A percentile compares a stretch with the other conserved stretches of the same genome.
These are phyloP conservation scores for Stichopus chloronotus DNA, from an alignment of 35 echinoderm and acorn worm genomes.

Conservation along the genomic window DNA sequence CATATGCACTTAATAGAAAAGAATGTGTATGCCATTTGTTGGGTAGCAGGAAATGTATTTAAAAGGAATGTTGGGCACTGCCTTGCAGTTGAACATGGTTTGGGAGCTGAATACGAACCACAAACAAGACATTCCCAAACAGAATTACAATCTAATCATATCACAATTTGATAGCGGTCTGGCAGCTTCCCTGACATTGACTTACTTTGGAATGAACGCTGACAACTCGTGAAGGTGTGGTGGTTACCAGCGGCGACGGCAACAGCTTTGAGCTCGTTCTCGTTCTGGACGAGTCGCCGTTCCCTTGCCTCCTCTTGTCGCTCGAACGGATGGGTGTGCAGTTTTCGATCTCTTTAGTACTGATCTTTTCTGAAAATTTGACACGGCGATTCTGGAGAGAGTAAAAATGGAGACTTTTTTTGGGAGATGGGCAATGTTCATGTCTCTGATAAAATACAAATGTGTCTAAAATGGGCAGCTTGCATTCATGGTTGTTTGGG, in stretches of 20 bases:
- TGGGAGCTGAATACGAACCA: too few species aligned
- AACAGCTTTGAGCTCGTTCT: conserved; percentile 33
- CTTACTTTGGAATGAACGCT: conserved; percentile 79
- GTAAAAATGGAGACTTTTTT: neutral
- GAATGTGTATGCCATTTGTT: too few species aligned
- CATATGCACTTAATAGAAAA: too few species aligned
- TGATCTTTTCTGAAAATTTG: conserved; percentile 75
- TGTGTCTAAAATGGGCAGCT: neutral
- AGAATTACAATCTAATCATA: too few species aligned
- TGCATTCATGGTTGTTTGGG: neutral
- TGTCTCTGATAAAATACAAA: neutral
- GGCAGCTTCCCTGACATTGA: neutral
- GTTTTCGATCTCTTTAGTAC: conserved; percentile 15
- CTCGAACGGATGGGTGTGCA: conserved; percentile 19
- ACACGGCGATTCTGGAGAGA: conserved; percentile 71
- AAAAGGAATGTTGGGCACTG: too few species aligned
- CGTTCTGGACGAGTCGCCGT: neutral
- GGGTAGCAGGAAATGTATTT: too few species aligned
- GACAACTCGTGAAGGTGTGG: conserved; percentile 87
- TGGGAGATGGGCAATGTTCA: neutral
- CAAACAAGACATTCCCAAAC: too few species aligned
- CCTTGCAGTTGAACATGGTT: too few species aligned
- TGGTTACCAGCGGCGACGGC: conserved; percentile 89
- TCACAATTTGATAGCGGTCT: too few species aligned
- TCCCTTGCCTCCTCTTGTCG: neutral